Evolutionary conservation across 2,113 vertebrate genomes (phyloP), one percentile per base, ranked within the genome.

Genomic region (Quiscalus mexicanus): DNA sequence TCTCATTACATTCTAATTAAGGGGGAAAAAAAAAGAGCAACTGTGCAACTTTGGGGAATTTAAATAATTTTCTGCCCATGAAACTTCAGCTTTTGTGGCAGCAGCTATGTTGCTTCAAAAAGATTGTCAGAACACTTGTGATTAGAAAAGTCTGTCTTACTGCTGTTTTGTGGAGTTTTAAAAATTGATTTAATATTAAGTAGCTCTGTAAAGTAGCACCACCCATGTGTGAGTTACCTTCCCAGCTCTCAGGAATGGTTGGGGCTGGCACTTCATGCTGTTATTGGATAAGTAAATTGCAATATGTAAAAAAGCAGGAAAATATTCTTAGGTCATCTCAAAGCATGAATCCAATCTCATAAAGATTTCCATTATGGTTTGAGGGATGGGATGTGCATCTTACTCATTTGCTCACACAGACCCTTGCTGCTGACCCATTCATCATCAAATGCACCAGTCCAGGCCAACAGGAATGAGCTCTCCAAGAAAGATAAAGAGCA

Each of bases 401-500:
- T 68, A 71, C 1, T 91, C 69, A 89, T 95, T 89, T 95, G 44
- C 62, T 94, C 49, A 15, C 76, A 53, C 65, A 82, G 62, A 62
- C 59, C 68, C 69, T 93, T 27, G 60, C 84, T 85, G 65, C 94
- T 93, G 81, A 50, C 50, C 74, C 81, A 73, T 96, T 79, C 65
- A 94, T 79, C 65, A 94, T 94, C 81, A 91, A 84, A 89, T n/a
- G 53, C 69, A 25, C 31, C 85, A 85, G 82, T 45, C n/a, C 81
- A 76, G 87, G 77, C 84, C 95, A 84, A 45, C 37, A 49, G 50
- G 62, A 94, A 25, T 22, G 77, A 69, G 84, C 62, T 96, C 70
- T 94, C 63, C 77, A 82, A 49, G 89, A 82, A 89, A 87, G 74
- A 89, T 82, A 80, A 95, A 94, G 78, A 94, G 62, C 84, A 89